Percentiles rank a stretch among this genome's conserved stretches.
Evolutionary conservation across 2,113 vertebrate genomes (phyloP).

Genomic region (Dipodomys ordii): DNA sequence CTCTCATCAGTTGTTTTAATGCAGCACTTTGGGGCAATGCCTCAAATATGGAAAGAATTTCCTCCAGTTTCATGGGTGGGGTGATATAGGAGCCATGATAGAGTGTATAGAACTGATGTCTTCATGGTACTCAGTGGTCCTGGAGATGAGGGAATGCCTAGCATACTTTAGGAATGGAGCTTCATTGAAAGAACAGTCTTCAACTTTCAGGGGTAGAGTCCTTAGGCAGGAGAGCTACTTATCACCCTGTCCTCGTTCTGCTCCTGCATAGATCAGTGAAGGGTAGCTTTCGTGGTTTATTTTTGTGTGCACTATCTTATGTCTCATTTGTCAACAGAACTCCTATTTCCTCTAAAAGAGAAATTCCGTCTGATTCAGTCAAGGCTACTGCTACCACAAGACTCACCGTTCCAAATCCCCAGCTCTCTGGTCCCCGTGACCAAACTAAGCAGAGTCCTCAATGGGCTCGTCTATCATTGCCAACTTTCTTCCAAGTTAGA

Average conservation of each 20-base stretch:
- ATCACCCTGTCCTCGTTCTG: background rate
- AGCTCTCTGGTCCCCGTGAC: background rate
- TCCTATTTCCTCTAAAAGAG: background rate
- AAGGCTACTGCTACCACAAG: background rate
- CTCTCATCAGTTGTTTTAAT: background rate
- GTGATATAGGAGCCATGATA: background rate
- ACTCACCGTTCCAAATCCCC: background rate
- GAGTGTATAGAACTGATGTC: background rate
- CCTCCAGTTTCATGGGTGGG: background rate
- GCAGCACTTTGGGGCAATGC: background rate
- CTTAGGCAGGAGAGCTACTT: background rate
- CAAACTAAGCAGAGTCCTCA: background rate
- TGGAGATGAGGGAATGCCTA: background rate
- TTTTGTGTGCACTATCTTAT: background rate
- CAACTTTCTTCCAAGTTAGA: background rate
- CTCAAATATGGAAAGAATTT: constrained; percentile 14
- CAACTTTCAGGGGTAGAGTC: background rate
- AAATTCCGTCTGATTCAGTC: background rate
- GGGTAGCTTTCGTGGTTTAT: background rate
- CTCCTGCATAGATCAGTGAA: background rate
- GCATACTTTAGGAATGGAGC: background rate
- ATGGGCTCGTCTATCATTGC: background rate
- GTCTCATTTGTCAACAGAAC: background rate
- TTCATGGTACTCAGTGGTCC: background rate
- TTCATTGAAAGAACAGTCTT: background rate